Percentiles rank a stretch among this genome's conserved stretches.
phyloP scores from a whole-genome alignment of 2,797 vertebrate genomes.

The Neosilurus hyrtlii region DNA sequence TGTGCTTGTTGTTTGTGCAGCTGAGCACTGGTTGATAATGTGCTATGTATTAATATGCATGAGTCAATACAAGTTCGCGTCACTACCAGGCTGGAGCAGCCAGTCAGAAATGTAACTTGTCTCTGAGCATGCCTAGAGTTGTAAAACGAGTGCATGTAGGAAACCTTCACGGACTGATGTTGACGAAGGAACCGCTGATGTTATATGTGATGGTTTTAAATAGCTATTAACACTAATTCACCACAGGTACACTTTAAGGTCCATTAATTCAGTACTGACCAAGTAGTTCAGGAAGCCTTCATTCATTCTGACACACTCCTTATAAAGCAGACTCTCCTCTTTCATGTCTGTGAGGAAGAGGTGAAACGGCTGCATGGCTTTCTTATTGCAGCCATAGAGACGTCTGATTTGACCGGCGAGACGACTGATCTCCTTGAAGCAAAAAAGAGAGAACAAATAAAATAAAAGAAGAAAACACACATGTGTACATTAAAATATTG shows the following conservation, averaged over 20 bases:
- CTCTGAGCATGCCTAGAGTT: no score
- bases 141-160: no score
- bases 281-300: conserved; percentile 84
- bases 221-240: no score
- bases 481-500: neutral
- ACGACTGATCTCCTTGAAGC: conserved; percentile 80
- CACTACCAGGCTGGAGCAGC: no score
- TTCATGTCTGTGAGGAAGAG: conserved; percentile 79
- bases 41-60: no score
- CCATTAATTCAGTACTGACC: conserved; percentile 61
- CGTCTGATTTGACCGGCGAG: conserved; percentile 86
- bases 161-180: no score
- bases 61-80: no score
- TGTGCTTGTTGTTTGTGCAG: no score
- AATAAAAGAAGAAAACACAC: neutral
- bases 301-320: conserved; percentile 89
- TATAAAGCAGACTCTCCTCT: conserved; percentile 74
- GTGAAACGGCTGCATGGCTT: conserved; percentile 80
- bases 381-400: conserved; percentile 88
- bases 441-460: neutral
- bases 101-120: no score
- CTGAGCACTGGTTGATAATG: no score
- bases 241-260: neutral
- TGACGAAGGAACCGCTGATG: no score
- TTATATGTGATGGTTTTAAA: no score